Evolutionary conservation across 2,888 invertebrate genomes (phyloP).

Genomic region (Vandiemenella viatica): DNA sequence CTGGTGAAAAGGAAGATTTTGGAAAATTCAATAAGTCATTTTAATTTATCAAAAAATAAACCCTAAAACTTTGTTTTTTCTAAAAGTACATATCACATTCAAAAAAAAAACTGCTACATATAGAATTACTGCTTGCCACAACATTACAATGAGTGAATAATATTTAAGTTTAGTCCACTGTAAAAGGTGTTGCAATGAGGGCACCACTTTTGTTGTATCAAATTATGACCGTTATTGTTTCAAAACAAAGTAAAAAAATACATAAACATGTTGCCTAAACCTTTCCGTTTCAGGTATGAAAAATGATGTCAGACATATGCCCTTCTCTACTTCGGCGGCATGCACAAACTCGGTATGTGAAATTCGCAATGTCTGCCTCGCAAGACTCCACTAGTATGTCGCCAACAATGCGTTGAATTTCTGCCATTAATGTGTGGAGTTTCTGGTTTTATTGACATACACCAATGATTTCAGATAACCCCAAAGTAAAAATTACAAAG

Average conservation of each 20-base stretch:
- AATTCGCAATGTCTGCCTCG: background rate
- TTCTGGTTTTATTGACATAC: background rate
- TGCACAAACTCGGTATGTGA: constrained; percentile 2
- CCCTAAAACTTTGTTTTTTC: too few relatives aligned
- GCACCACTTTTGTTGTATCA: background rate
- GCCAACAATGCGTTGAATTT: background rate
- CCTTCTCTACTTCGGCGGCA: constrained; percentile 1
- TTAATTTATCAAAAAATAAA: too few relatives aligned
- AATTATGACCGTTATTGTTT: constrained; percentile 3
- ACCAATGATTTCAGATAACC: background rate
- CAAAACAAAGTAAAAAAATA: background rate
- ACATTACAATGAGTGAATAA: too few relatives aligned
- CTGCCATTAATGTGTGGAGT: background rate
- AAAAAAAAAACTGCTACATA: too few relatives aligned
- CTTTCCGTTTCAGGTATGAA: constrained; percentile 2
- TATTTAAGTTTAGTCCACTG: background rate
- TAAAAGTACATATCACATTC: too few relatives aligned
- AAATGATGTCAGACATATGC: background rate
- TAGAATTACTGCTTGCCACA: too few relatives aligned
- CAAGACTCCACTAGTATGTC: background rate
- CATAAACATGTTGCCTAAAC: constrained; percentile 1
- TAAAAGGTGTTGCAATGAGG: background rate
- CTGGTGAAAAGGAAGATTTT: too few relatives aligned
- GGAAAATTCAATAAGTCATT: too few relatives aligned
- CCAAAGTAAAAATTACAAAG: background rate